These are phyloP conservation scores for Chelmon rostratus DNA, from an alignment of 2,797 vertebrate genomes.

Conservation along the genomic window DNA sequence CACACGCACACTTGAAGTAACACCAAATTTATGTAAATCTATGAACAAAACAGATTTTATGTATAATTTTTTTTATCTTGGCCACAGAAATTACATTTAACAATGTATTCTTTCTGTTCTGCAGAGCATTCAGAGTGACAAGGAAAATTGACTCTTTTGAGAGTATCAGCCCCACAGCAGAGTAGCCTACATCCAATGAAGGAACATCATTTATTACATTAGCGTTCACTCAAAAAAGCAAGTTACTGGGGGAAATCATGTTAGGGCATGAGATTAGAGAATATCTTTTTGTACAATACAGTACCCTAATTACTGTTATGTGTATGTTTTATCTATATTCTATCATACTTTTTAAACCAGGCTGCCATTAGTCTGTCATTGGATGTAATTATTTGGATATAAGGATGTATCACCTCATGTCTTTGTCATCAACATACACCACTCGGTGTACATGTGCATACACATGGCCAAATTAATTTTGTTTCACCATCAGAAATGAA, in stretches of 20 bases:
- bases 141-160: conserved; percentile 5
- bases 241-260: background rate
- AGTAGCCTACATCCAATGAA: background rate
- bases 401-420: background rate
- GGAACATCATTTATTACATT: too few species aligned
- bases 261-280: background rate
- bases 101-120: conserved; percentile 16
- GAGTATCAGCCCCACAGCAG: background rate
- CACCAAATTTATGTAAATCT: conserved; percentile 31
- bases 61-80: background rate
- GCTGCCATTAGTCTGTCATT: background rate
- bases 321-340: background rate
- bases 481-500: background rate
- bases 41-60: conserved; percentile 42
- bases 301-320: background rate
- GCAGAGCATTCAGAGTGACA: background rate
- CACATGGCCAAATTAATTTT: background rate
- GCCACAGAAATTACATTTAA: conserved; percentile 5
- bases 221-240: background rate
- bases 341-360: background rate
- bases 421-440: background rate
- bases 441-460: background rate
- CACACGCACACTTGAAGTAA: conserved; percentile 9
- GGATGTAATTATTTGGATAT: background rate
- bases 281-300: background rate